These are phyloP conservation scores for Fragum fragum DNA, from an alignment of 2,888 invertebrate genomes.

Conservation along the genomic window DNA sequence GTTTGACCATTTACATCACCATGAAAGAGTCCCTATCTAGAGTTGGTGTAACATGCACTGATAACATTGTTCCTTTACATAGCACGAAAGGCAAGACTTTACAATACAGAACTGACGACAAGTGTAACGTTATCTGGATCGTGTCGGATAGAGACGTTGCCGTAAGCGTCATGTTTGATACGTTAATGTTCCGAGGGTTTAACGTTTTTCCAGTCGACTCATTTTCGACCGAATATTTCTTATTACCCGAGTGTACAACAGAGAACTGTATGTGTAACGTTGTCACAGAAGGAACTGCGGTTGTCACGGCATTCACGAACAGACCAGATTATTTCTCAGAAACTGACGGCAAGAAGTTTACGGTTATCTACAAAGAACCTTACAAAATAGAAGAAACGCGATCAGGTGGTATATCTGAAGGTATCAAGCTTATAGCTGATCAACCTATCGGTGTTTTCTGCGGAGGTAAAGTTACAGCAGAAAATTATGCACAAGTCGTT, in stretches of 20 bases:
- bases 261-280: neutral
- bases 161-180: neutral
- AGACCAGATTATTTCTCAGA: neutral
- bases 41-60: neutral
- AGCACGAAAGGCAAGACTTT: too few species aligned
- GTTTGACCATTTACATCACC: neutral
- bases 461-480: neutral
- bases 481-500: neutral
- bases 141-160: neutral
- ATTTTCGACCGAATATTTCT: conserved; percentile 2
- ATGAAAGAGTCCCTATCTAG: neutral
- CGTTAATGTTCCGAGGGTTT: neutral
- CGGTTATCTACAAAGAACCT: neutral
- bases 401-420: neutral
- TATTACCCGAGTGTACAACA: neutral
- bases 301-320: neutral
- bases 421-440: neutral
- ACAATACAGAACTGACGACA: too few species aligned
- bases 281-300: neutral
- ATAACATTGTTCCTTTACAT: too few species aligned
- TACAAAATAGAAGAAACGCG: neutral
- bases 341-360: neutral
- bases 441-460: conserved; percentile 14
- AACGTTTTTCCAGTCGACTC: conserved; percentile 9
- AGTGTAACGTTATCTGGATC: neutral